These are phyloP conservation scores for Streblospio benedicti DNA, from an alignment of 1,140 invertebrate genomes.

Conservation along the genomic window DNA sequence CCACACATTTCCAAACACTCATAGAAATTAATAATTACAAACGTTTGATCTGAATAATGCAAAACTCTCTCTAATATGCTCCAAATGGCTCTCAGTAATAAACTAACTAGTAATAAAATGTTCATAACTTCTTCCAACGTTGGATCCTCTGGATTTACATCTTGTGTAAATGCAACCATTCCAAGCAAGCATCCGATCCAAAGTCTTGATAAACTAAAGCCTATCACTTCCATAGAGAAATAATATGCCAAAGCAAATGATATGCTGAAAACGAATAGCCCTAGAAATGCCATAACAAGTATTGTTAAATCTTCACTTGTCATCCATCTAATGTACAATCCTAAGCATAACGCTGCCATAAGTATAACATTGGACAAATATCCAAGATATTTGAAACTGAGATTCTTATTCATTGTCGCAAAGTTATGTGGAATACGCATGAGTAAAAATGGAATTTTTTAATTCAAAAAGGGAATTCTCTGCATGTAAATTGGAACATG, in stretches of 20 bases:
- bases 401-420: too few relatives aligned
- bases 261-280: constrained; percentile 34
- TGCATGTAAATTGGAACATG: too few relatives aligned
- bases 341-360: constrained; percentile 33
- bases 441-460: too few relatives aligned
- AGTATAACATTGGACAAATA: constrained; percentile 32
- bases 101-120: constrained; percentile 32
- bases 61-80: constrained; percentile 27
- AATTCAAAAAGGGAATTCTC: too few relatives aligned
- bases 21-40: constrained; percentile 20
- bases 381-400: constrained; percentile 25
- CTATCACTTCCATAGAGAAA: constrained; percentile 29
- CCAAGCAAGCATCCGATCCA: constrained; percentile 41
- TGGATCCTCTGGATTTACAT: constrained; percentile 21
- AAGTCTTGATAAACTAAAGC: constrained; percentile 30
- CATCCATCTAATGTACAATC: constrained; percentile 37
- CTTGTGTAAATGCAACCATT: constrained; percentile 35
- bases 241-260: constrained; percentile 36
- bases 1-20: constrained; percentile 34
- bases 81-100: constrained; percentile 32
- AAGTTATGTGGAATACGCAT: too few relatives aligned
- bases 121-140: constrained; percentile 35
- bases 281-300: constrained; percentile 29
- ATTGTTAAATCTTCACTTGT: constrained; percentile 28
- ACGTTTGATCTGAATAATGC: constrained; percentile 23